Evolutionary conservation across 1,140 invertebrate species (phyloP).

Genomic region (Drosophila nigrodunni): DNA sequence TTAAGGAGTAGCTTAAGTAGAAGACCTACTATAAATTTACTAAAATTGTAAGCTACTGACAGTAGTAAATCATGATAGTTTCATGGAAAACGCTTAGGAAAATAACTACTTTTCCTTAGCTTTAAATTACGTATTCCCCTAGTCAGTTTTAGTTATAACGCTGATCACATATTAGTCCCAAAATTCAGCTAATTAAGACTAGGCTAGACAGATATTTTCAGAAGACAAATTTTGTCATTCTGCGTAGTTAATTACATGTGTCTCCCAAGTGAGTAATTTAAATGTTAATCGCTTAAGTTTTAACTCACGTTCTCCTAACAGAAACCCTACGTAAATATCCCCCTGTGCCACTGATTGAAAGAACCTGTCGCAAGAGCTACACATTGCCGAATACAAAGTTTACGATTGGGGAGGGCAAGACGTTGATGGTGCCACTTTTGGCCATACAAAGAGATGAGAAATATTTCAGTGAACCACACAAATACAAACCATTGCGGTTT

Average conservation of each 20-base stretch:
- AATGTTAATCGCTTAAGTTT: neutral
- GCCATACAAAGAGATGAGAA: constrained; percentile 87
- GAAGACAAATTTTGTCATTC: neutral
- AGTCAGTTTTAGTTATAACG: too few relatives aligned
- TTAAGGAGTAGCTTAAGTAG: neutral
- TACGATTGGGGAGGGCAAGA: constrained; percentile 77
- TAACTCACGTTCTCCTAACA: neutral
- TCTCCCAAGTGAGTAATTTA: neutral
- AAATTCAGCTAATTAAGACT: too few relatives aligned
- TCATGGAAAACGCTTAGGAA: too few relatives aligned
- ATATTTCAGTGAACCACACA: constrained; percentile 86
- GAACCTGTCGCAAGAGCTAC: constrained; percentile 70
- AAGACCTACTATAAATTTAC: too few relatives aligned
- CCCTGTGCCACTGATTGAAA: constrained; percentile 73
- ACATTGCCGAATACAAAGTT: constrained; percentile 64
- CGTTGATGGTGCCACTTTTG: constrained; percentile 71
- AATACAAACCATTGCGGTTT: constrained; percentile 87
- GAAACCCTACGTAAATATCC: constrained; percentile 86
- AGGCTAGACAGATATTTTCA: too few relatives aligned
- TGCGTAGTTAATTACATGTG: neutral
- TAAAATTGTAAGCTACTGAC: neutral
- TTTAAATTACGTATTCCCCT: too few relatives aligned
- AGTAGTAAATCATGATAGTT: neutral
- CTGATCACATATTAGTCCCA: too few relatives aligned
- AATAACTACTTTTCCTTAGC: too few relatives aligned